Evolutionary conservation across 2,113 vertebrate species (phyloP).

Genomic region (Pomatostomus ruficeps): DNA sequence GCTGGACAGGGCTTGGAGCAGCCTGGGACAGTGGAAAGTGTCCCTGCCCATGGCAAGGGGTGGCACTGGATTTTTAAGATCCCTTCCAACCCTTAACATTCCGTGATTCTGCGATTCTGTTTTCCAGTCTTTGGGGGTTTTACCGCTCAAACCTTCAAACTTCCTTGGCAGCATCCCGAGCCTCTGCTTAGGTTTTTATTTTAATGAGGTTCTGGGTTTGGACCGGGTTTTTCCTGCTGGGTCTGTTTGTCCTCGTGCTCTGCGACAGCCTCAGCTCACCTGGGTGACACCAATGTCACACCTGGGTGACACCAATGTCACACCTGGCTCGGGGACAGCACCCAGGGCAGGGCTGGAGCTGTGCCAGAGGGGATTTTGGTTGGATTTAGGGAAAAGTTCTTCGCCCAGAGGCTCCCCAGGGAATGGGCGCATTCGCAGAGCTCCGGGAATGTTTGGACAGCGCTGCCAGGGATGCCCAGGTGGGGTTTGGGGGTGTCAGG

Average conservation of each 20-base stretch:
- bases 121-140: background rate
- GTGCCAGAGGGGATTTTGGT: background rate
- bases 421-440: background rate
- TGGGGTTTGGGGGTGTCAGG: background rate
- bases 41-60: background rate
- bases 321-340: background rate
- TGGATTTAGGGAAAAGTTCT: background rate
- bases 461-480: background rate
- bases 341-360: background rate
- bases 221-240: background rate
- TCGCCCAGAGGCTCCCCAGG: background rate
- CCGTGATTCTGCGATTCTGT: background rate
- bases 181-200: background rate
- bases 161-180: accelerated
- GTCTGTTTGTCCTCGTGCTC: background rate
- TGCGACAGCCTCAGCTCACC: background rate
- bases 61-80: background rate
- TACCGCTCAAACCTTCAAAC: too few species aligned
- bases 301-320: accelerated
- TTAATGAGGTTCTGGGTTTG: background rate
- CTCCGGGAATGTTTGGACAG: background rate
- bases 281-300: too few species aligned
- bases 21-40: accelerated
- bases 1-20: accelerated
- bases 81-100: background rate